A percentile compares a stretch with the other conserved stretches of the same genome.
phyloP scores from a whole-genome alignment of 2,888 invertebrate genomes.

The Herminia tarsipennalis region DNA sequence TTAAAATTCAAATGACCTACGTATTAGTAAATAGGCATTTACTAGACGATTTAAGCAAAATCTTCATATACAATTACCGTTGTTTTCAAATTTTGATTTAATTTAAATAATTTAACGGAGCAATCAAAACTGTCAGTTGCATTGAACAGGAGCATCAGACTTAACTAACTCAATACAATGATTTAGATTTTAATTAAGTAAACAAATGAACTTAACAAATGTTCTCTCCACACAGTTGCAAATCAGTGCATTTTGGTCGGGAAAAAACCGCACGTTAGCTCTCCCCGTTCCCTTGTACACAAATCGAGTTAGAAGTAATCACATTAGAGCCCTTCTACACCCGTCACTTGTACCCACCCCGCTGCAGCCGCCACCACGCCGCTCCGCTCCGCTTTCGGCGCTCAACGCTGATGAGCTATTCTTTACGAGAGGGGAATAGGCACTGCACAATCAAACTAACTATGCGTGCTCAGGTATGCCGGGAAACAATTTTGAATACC shows the following conservation, averaged over 20 bases:
- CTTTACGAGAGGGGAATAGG: slow-evolving; percentile 50
- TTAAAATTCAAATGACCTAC: too few species aligned
- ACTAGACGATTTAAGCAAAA: too few species aligned
- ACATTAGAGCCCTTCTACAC: slow-evolving; percentile 59
- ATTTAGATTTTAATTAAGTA: slow-evolving; percentile 12
- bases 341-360: slow-evolving; percentile 55
- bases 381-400: slow-evolving; percentile 9
- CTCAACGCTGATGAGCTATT: slow-evolving; percentile 70
- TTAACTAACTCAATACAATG: slow-evolving; percentile 1
- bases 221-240: slow-evolving; percentile 12
- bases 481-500: slow-evolving; percentile 1
- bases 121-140: too few species aligned
- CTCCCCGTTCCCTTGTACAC: slow-evolving; percentile 36
- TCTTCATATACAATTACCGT: too few species aligned
- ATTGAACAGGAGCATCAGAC: too few species aligned
- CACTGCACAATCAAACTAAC: slow-evolving; percentile 14
- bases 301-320: slow-evolving; percentile 71
- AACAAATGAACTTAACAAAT: slow-evolving; percentile 3
- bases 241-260: slow-evolving; percentile 23
- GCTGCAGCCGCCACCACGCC: background rate
- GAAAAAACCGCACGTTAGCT: slow-evolving; percentile 22
- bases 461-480: slow-evolving; percentile 7
- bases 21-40: too few species aligned
- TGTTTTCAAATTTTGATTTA: too few species aligned
- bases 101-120: too few species aligned